These are phyloP conservation scores for Frankliniella fusca DNA, from an alignment of 2,888 invertebrate species.

Conservation along the genomic window DNA sequence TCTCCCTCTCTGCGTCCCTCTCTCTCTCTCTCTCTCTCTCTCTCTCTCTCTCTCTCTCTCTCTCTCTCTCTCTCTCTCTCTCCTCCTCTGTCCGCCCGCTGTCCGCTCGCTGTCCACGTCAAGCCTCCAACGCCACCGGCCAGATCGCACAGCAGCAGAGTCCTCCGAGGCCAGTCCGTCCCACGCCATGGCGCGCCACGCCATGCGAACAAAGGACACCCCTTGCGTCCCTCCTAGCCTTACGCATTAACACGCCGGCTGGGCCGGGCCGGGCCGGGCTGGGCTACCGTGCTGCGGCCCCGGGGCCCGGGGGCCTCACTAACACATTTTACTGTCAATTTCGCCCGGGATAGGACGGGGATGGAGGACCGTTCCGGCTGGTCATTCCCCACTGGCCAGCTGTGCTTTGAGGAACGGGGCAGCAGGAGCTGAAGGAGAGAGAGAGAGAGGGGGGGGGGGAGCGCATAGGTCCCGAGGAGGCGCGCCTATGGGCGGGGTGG, in stretches of 20 bases:
- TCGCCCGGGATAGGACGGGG: background rate
- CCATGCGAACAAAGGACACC: background rate
- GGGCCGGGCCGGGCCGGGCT: too few species aligned
- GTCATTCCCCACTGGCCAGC: too few species aligned
- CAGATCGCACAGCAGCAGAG: background rate
- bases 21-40: background rate
- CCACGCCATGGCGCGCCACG: background rate
- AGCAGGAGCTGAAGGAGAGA: too few species aligned
- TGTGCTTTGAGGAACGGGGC: too few species aligned
- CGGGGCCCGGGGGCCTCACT: background rate
- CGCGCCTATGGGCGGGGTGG: background rate
- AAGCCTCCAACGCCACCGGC: background rate
- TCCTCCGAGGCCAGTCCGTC: slow-evolving; percentile 1
- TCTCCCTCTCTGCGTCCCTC: background rate
- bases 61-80: background rate
- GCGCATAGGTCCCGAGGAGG: background rate
- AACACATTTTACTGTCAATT: slow-evolving; percentile 26
- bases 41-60: background rate
- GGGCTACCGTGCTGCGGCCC: too few species aligned
- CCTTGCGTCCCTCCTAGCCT: background rate
- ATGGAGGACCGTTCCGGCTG: background rate
- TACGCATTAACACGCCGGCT: too few species aligned
- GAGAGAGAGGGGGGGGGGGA: background rate
- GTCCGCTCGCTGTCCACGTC: slow-evolving; percentile 10
- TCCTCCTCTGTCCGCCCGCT: background rate